Percentiles rank a stretch among this genome's conserved stretches.
phyloP scores from a whole-genome alignment of 2,113 vertebrate genomes.

The Numida meleagris region DNA sequence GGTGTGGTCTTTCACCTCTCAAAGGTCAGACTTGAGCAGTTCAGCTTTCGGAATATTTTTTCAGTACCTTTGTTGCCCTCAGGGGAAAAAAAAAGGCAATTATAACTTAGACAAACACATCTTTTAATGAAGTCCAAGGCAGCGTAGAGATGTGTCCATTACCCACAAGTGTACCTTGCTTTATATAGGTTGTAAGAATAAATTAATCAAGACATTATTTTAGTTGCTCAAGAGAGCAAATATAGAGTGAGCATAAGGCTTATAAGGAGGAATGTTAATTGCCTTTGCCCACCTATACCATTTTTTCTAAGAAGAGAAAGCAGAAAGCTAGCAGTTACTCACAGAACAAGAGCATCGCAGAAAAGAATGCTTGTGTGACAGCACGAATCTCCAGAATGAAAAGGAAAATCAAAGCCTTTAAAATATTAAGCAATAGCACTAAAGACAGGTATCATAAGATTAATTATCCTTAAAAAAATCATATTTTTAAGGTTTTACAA shows the following conservation, averaged over 20 bases:
- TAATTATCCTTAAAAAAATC: constrained; percentile 15
- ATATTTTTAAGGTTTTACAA: neutral
- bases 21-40: neutral
- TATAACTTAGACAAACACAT: neutral
- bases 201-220: neutral
- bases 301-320: neutral
- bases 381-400: neutral
- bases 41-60: neutral
- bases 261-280: neutral
- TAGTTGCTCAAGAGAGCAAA: neutral
- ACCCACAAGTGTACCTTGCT: neutral
- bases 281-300: neutral
- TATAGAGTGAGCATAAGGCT: neutral
- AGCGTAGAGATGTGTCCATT: neutral
- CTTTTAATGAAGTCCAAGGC: neutral
- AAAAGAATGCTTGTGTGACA: neutral
- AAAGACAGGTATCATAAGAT: neutral
- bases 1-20: neutral
- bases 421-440: neutral
- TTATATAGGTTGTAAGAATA: neutral
- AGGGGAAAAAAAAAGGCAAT: fast-evolving
- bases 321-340: neutral
- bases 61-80: neutral
- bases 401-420: neutral
- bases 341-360: neutral